Evolutionary conservation across 2,797 vertebrate genomes (phyloP).

Genomic region (Pantherophis alleghaniensis): DNA sequence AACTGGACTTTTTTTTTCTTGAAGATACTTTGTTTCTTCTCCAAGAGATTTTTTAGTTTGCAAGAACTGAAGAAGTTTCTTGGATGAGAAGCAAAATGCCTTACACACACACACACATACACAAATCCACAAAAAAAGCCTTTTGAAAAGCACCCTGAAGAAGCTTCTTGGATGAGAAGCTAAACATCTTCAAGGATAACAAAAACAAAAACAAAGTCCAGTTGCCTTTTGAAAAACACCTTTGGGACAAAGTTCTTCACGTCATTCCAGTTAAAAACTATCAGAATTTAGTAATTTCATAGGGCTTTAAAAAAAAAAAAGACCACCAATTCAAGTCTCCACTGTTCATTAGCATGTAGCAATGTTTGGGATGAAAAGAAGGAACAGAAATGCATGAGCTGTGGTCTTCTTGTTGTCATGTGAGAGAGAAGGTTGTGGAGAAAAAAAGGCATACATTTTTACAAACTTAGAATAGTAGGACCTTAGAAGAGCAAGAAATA

Average conservation of each 20-base stretch:
- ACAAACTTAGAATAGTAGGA: neutral
- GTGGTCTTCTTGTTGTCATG: slow-evolving; percentile 4
- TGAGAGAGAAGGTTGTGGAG: neutral
- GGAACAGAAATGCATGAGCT: neutral
- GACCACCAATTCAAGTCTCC: neutral
- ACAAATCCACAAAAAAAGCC: too few relatives aligned
- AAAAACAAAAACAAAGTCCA: neutral
- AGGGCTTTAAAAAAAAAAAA: neutral
- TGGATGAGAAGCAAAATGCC: too few relatives aligned
- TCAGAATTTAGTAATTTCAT: neutral
- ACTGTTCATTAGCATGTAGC: neutral
- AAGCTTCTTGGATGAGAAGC: neutral
- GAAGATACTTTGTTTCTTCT: neutral
- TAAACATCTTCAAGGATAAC: neutral
- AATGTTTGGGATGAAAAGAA: neutral
- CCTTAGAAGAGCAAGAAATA: neutral
- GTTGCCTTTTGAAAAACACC: neutral
- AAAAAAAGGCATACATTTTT: neutral
- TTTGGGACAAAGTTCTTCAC: neutral
- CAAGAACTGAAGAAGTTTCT: neutral
- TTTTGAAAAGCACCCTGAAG: neutral
- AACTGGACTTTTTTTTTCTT: neutral
- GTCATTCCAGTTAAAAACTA: neutral
- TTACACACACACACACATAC: too few relatives aligned
- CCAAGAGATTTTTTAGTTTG: neutral